Evolutionary conservation across 2,888 invertebrate species (phyloP).

Genomic region (Standfussiana lucernea): DNA sequence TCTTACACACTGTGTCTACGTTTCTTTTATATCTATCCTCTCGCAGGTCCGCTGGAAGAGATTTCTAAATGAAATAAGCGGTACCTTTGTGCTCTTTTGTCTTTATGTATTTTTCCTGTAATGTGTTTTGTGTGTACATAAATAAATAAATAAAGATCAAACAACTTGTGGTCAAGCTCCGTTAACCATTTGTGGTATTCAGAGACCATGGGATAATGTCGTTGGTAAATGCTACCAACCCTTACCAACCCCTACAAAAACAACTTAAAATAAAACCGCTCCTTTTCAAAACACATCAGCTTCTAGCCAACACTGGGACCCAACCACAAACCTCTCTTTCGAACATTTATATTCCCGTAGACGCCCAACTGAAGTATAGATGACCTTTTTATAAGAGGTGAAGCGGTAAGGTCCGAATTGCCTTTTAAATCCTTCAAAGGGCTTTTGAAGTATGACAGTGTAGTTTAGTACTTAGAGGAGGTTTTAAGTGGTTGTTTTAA

Average conservation of each 20-base stretch:
- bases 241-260: constrained; percentile 1
- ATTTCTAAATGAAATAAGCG: too few species aligned
- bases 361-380: constrained; percentile 71
- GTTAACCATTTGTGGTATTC: background rate
- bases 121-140: too few species aligned
- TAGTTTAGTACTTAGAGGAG: constrained; percentile 68
- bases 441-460: constrained; percentile 69
- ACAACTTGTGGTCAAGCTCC: background rate
- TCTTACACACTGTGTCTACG: too few species aligned
- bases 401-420: constrained; percentile 71
- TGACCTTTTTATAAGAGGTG: constrained; percentile 80
- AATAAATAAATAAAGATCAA: too few species aligned
- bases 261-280: background rate
- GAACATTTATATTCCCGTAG: constrained; percentile 79
- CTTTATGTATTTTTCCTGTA: too few species aligned
- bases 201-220: background rate
- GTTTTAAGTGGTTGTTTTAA: constrained; percentile 55
- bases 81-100: too few species aligned
- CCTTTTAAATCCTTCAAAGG: constrained; percentile 76
- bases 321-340: constrained; percentile 63
- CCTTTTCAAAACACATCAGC: background rate
- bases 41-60: too few species aligned
- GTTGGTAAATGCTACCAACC: background rate
- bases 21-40: too few species aligned
- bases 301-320: constrained; percentile 54